Percentiles rank a stretch among this genome's conserved stretches.
Conservation (phyloP, 2,888 invertebrate species). For the Netelia virgata region DNA sequence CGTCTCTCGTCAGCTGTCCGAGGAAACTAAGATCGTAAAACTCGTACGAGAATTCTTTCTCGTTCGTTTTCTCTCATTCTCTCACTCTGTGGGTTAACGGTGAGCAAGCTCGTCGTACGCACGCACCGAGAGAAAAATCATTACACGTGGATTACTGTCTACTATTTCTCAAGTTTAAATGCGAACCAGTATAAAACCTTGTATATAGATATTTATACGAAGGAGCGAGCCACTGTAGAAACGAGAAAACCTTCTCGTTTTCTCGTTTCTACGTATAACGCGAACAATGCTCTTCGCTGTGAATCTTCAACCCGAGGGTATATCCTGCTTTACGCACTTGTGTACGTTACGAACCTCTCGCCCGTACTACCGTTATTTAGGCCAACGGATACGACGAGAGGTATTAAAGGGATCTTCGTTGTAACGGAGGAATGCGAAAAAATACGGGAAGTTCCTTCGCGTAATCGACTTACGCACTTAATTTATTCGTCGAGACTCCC, state of each 20-base stretch:
- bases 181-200: not conserved
- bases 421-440: no score
- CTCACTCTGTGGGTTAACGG: constrained; percentile 46
- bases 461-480: no score
- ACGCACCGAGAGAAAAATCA: constrained; percentile 39
- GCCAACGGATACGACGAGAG: not conserved
- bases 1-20: constrained; percentile 46
- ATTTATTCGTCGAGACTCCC: no score
- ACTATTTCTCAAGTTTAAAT: constrained; percentile 49
- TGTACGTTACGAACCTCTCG: not conserved
- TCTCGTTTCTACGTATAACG: not conserved
- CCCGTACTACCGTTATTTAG: constrained; percentile 35
- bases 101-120: constrained; percentile 5
- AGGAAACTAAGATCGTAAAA: not conserved
- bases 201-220: constrained; percentile 3
- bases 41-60: not conserved
- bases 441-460: no score
- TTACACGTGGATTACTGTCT: constrained; percentile 41
- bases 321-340: constrained; percentile 7
- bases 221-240: not conserved
- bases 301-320: constrained; percentile 24
- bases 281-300: constrained; percentile 35
- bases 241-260: constrained; percentile 15
- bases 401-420: constrained; percentile 12
- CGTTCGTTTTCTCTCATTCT: not conserved